Evolutionary conservation across 2,888 invertebrate species (phyloP), one percentile per base, ranked within the genome.

Genomic region (Brachypalpus laphriformis): DNA sequence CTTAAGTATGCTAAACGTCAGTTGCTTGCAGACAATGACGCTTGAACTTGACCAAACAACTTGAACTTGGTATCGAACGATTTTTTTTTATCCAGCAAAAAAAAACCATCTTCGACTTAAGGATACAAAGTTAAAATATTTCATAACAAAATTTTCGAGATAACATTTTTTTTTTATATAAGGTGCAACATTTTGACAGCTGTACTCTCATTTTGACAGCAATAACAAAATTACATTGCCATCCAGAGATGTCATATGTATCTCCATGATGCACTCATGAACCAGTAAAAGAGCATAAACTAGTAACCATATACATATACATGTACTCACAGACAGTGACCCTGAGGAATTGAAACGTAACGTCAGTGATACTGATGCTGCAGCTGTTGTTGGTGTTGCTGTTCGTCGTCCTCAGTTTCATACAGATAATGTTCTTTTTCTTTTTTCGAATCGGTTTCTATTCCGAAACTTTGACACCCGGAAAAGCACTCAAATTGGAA

Each of bases 271-370:
- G 59, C 63, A 70, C 47, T 76, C 49, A 57, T 59, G 20, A 75
- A 65, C 37, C 65, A 66, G 25, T 25, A 54, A 47, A 20, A 34
- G 45, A 7, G 9, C 16, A 11, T 28, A 40, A n/a, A 42, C 3
- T 9, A 76, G 9, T 16, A 42, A 57, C 57, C 16, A 40, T 5
- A 65, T 49, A 3, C 42, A 59, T 40, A 8, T 25, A 66, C 7
- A 63, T 7, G 25, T 80, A 83, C 74, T 75, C 40, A 80, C 83
- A 80, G 63, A 80, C 51, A 51, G 45, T 54, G 68, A 80, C 83
- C 74, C 74, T 80, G 74, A 75, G 49, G 49, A 28, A 66, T 57
- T 70, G 87, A 88, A 88, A 87, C 86, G 82, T 71, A 77, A 59
- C 75, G 56, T 56, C 63, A 63, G 42, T 34, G 40, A 37, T 49